A percentile compares a stretch with the other conserved stretches of the same genome.
Conservation (phyloP, 2,113 vertebrate genomes). For the Gorsachius goisagi region DNA sequence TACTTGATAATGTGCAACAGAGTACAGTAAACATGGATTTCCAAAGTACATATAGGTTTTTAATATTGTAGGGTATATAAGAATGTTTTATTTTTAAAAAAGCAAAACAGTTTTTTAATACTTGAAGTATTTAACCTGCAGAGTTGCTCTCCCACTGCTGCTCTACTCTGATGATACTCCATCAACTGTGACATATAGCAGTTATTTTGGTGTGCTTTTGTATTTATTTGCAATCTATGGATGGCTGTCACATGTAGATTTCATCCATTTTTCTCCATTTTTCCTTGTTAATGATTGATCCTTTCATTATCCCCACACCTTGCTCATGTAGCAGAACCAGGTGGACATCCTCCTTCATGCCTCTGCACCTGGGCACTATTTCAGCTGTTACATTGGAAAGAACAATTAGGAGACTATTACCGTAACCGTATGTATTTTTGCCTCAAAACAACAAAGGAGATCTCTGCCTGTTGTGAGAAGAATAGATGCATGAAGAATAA, state of each 20-base stretch:
- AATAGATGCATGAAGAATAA: neutral
- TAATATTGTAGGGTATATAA: neutral
- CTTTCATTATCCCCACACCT: neutral
- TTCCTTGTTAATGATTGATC: neutral
- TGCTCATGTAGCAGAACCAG: neutral
- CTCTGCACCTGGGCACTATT: neutral
- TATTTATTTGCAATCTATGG: neutral
- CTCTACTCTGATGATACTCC: neutral
- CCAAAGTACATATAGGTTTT: neutral
- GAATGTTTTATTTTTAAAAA: neutral
- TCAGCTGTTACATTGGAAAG: neutral
- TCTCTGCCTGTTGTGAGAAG: neutral
- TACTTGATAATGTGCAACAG: neutral
- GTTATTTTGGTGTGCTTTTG: neutral
- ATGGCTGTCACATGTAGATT: neutral
- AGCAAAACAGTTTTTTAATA: neutral
- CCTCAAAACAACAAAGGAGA: neutral
- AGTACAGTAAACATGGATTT: neutral
- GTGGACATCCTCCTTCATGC: neutral
- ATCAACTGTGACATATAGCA: neutral
- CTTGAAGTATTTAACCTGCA: neutral
- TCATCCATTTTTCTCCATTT: neutral
- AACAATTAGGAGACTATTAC: neutral
- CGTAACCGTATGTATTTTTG: neutral
- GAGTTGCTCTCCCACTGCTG: neutral